Base-by-base conservation (phyloP, 1,140 invertebrate genomes). In the Acromyrmex heyeri region DNA sequence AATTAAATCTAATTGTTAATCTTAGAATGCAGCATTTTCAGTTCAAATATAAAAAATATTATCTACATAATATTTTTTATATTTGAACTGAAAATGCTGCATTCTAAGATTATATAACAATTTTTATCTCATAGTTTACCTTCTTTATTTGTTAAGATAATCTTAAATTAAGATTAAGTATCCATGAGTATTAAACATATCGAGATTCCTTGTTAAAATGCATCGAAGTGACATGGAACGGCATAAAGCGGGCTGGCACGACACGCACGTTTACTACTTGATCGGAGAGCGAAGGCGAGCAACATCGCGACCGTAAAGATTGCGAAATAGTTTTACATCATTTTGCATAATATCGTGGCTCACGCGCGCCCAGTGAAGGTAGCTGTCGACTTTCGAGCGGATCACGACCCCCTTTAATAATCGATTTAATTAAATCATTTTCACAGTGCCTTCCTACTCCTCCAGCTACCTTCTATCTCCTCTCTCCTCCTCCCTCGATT, bases 401-500 rank as follows among this genome's bases (percentile, higher is more conserved):
- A 73, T 62, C 69, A 50, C 76, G 61, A 48, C 50, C 55, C 18
- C 61, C 50, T 69, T 69, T 81, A 86, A 86, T 86, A 38, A 86
- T 86, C 76, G 83, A 86, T 86, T 81, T 86, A 86, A 86, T 86
- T 86, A 86, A 86, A 86, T 79, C 76, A 86, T 79, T 86, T 79
- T 69, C 62, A 78, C 38, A 21, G 62, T 38, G 12, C 21, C n/a
- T 85, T 77, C 48, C 55, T 34, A 57, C 50, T 57, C 6, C 24
- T 44, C 16, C 24, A 8, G 16, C 44, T 34, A 6, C 3, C 59
- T 14, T 10, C 48, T 18, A 18, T 16, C 16, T 50, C 16, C 27
- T 16, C 16, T 18, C 34, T 7, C 14, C 12, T 75, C 21, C 14
- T 34, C 24, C 10, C 14, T 16, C 53, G 24, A 14, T 86, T 69